Conservation (phyloP, 2,113 vertebrate genomes). For the Platichthys stellatus region DNA sequence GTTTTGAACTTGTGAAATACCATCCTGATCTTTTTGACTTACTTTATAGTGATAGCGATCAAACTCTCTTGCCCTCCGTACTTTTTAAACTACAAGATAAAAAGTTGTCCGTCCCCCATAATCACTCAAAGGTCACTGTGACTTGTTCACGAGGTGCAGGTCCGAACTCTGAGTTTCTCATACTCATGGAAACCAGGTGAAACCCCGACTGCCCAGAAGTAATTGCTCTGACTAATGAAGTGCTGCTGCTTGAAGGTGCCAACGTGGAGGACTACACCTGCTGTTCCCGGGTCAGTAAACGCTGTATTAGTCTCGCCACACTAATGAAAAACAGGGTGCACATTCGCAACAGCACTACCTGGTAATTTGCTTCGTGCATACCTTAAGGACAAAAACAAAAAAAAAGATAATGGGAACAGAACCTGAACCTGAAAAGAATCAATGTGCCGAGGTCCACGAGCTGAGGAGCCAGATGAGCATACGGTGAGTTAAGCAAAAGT, state of each 20-base stretch:
- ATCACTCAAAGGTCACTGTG: constrained; percentile 36
- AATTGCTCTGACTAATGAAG: constrained; percentile 76
- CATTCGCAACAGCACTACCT: constrained; percentile 30
- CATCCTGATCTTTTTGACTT: too few relatives aligned
- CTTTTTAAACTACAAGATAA: constrained; percentile 27
- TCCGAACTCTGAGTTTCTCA: constrained; percentile 57
- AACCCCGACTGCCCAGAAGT: constrained; percentile 69
- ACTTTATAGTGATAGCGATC: background rate
- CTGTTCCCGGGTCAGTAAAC: constrained; percentile 72
- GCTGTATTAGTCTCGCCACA: constrained; percentile 34
- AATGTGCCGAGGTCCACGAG: constrained; percentile 20
- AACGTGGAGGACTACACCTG: constrained; percentile 40
- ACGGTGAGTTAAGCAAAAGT: constrained; percentile 3
- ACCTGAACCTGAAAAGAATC: constrained; percentile 19
- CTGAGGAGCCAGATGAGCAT: background rate
- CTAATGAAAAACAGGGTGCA: constrained; percentile 59
- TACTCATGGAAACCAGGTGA: constrained; percentile 50
- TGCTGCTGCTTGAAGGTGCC: constrained; percentile 64
- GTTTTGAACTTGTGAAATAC: too few relatives aligned
- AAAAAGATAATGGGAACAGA: constrained; percentile 47
- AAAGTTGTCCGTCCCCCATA: constrained; percentile 25
- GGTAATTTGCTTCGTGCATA: constrained; percentile 50
- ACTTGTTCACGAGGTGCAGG: constrained; percentile 38
- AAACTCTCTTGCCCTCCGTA: background rate
- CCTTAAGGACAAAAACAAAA: constrained; percentile 15